Percentiles rank a stretch among this genome's conserved stretches.
Conservation (phyloP, 2,888 invertebrate genomes). For the Orthosia cruda region DNA sequence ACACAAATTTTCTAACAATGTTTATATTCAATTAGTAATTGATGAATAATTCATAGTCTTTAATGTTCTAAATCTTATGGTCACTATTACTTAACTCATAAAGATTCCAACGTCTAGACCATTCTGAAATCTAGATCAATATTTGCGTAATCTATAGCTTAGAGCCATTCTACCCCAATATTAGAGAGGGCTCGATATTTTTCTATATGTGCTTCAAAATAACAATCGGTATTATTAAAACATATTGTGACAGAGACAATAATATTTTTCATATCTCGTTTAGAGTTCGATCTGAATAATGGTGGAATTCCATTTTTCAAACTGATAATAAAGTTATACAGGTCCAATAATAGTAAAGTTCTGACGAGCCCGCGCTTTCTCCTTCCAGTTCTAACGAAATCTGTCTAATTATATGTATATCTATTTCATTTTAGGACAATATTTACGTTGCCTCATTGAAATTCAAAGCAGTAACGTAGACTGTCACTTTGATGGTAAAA, state of each 20-base stretch:
- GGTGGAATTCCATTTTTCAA: background rate
- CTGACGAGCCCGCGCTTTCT: too few species aligned
- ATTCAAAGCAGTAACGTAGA: slow-evolving; percentile 5
- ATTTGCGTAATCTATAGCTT: slow-evolving; percentile 20
- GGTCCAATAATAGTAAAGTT: slow-evolving; percentile 1
- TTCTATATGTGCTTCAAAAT: slow-evolving; percentile 1
- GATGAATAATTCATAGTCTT: slow-evolving; percentile 27
- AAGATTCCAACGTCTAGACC: slow-evolving; percentile 24
- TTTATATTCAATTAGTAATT: slow-evolving; percentile 14
- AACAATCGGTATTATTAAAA: slow-evolving; percentile 4
- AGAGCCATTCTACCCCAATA: slow-evolving; percentile 2
- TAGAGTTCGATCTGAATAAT: background rate
- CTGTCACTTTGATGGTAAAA: slow-evolving; percentile 29
- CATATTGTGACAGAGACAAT: background rate
- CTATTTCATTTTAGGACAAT: slow-evolving; percentile 7
- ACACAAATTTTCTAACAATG: slow-evolving; percentile 14
- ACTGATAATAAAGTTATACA: background rate
- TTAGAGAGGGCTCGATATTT: background rate
- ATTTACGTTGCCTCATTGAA: slow-evolving; percentile 12
- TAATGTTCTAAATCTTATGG: background rate
- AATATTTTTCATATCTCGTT: slow-evolving; percentile 5
- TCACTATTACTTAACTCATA: slow-evolving; percentile 4
- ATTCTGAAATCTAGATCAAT: slow-evolving; percentile 22
- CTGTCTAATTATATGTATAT: background rate
- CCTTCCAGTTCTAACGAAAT: too few species aligned